Evolutionary conservation across 1,140 invertebrate species (phyloP).

Genomic region (Diachasma alloeum): DNA sequence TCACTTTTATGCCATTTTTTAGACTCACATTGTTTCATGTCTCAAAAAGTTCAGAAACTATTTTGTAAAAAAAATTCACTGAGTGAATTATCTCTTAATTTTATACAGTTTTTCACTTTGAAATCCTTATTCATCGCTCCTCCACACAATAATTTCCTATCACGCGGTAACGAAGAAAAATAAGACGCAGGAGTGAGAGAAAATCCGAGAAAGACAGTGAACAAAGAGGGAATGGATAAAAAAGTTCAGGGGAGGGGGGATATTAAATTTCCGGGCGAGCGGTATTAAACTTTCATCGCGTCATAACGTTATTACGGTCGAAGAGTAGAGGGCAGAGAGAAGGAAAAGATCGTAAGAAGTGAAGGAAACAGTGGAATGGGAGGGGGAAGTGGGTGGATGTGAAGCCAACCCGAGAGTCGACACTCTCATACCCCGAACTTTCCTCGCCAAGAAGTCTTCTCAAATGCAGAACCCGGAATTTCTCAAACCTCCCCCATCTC

Average conservation of each 20-base stretch:
- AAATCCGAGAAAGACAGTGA: neutral
- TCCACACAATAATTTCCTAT: constrained; percentile 34
- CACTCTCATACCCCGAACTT: constrained; percentile 31
- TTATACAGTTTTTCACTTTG: neutral
- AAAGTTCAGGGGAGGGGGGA: constrained; percentile 21
- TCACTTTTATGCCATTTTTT: too few relatives aligned
- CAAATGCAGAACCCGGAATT: constrained; percentile 7
- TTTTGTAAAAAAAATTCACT: neutral
- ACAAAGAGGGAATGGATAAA: constrained; percentile 30
- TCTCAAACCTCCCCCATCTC: constrained; percentile 13
- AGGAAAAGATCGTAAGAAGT: constrained; percentile 15
- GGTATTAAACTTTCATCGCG: constrained; percentile 50
- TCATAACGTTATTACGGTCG: constrained; percentile 43
- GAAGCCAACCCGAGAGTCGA: too few relatives aligned
- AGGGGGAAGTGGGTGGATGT: neutral
- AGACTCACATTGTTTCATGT: too few relatives aligned
- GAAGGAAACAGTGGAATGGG: neutral
- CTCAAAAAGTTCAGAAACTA: too few relatives aligned
- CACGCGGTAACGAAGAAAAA: constrained; percentile 31
- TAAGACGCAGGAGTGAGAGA: neutral
- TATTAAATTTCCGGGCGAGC: constrained; percentile 47
- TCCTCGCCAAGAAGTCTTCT: neutral
- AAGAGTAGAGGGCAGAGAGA: neutral
- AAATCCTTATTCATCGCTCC: constrained; percentile 40
- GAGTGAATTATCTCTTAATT: too few relatives aligned